These are phyloP conservation scores for Ormyrus rosae DNA, from an alignment of 2,888 invertebrate species.

Conservation along the genomic window DNA sequence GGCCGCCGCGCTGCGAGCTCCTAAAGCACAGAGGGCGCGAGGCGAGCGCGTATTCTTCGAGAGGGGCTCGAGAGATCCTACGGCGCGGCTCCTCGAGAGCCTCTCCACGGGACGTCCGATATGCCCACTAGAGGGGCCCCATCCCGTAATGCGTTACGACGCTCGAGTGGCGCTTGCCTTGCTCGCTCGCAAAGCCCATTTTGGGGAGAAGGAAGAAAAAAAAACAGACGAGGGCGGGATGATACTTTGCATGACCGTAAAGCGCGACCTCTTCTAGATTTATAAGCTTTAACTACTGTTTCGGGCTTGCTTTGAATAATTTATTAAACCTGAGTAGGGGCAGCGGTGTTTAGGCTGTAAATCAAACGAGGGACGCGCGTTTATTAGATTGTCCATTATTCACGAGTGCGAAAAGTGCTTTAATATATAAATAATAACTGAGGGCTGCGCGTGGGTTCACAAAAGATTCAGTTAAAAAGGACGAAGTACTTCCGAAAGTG, in stretches of 20 bases:
- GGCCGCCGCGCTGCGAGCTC: conserved; percentile 11
- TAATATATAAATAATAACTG: too few species aligned
- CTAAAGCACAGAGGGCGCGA: not conserved
- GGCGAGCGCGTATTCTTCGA: not conserved
- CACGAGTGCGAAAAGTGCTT: too few species aligned
- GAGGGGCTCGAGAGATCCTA: conserved; percentile 46
- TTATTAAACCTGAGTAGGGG: conserved; percentile 22
- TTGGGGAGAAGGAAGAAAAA: conserved; percentile 8
- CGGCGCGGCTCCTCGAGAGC: conserved; percentile 63
- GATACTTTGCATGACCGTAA: conserved; percentile 44
- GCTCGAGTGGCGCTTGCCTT: conserved; percentile 58
- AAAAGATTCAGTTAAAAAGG: too few species aligned
- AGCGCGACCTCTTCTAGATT: conserved; percentile 35
- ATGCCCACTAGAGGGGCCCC: conserved; percentile 59
- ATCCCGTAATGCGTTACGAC: conserved; percentile 66
- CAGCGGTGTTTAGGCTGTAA: conserved; percentile 29
- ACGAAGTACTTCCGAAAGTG: too few species aligned
- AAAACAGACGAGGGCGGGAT: conserved; percentile 17
- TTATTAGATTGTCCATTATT: conserved; percentile 37
- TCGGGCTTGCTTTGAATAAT: conserved; percentile 44
- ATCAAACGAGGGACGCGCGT: conserved; percentile 20
- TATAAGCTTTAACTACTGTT: conserved; percentile 50
- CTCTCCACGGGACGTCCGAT: conserved; percentile 69
- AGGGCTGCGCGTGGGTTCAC: too few species aligned
- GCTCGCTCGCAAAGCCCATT: not conserved